Conservation (phyloP, 2,888 invertebrate species). For the Drosophila yooni region DNA sequence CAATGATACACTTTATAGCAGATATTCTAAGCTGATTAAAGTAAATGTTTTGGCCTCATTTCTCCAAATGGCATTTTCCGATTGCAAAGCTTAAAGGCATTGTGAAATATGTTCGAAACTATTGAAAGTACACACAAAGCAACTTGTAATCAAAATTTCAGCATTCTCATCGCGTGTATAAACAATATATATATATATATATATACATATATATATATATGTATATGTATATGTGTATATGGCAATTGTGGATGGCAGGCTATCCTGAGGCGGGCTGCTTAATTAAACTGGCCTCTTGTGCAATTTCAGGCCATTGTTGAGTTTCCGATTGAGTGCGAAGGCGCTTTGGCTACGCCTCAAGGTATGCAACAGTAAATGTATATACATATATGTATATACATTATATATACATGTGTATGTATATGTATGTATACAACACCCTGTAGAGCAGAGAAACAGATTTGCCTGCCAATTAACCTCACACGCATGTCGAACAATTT, state of each 20-base stretch:
- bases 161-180: not conserved
- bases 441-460: constrained; percentile 27
- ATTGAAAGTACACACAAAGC: not conserved
- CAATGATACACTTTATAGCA: not conserved
- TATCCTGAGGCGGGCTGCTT: constrained; percentile 6
- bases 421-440: not conserved
- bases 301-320: constrained; percentile 16
- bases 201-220: not conserved
- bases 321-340: constrained; percentile 2
- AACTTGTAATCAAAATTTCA: not conserved
- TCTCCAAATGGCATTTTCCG: not conserved
- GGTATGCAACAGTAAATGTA: constrained; percentile 46
- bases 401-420: too few species aligned
- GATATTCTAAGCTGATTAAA: not conserved
- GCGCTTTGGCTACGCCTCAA: constrained; percentile 24
- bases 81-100: not conserved
- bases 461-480: constrained; percentile 62
- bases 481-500: constrained; percentile 52
- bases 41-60: not conserved
- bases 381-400: not conserved
- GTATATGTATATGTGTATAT: not conserved
- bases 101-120: not conserved
- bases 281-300: constrained; percentile 28
- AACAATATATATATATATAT: not conserved
- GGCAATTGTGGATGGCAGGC: too few species aligned